Percentiles rank a stretch among this genome's conserved stretches.
phyloP scores from a whole-genome alignment of 1,140 invertebrate species.

The Drosophila serrata region DNA sequence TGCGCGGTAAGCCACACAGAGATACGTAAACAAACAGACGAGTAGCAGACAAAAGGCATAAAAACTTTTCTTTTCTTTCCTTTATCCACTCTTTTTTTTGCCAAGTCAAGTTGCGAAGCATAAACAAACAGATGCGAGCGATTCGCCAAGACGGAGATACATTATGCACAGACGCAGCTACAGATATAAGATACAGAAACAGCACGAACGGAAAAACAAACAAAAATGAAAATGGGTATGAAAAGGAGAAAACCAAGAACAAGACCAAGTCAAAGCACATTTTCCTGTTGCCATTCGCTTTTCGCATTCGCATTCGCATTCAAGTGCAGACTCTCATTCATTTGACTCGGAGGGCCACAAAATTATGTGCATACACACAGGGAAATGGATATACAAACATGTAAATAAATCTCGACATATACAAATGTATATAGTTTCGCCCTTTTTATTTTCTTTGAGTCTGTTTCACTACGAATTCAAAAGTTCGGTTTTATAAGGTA shows the following conservation, averaged over 20 bases:
- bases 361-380: conserved; percentile 52
- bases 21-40: conserved; percentile 60
- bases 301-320: conserved; percentile 48
- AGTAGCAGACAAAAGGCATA: conserved; percentile 69
- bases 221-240: conserved; percentile 38
- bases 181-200: conserved; percentile 51
- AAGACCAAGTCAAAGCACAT: conserved; percentile 37
- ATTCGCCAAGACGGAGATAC: conserved; percentile 67
- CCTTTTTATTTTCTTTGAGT: conserved; percentile 18
- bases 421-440: conserved; percentile 23
- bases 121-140: conserved; percentile 65
- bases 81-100: conserved; percentile 16
- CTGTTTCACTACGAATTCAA: conserved; percentile 6
- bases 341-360: conserved; percentile 38
- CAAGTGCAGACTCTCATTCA: conserved; percentile 65
- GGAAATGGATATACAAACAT: conserved; percentile 18
- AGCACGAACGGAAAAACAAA: conserved; percentile 41
- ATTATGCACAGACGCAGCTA: conserved; percentile 73
- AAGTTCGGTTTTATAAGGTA: neutral
- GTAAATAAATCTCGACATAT: conserved; percentile 1
- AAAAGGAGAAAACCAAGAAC: conserved; percentile 31
- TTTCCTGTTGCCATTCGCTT: conserved; percentile 61
- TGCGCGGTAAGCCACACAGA: conserved; percentile 70
- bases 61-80: conserved; percentile 63
- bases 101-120: conserved; percentile 64